These are phyloP conservation scores for Osmerus mordax DNA, from an alignment of 2,113 vertebrate species.

Conservation along the genomic window DNA sequence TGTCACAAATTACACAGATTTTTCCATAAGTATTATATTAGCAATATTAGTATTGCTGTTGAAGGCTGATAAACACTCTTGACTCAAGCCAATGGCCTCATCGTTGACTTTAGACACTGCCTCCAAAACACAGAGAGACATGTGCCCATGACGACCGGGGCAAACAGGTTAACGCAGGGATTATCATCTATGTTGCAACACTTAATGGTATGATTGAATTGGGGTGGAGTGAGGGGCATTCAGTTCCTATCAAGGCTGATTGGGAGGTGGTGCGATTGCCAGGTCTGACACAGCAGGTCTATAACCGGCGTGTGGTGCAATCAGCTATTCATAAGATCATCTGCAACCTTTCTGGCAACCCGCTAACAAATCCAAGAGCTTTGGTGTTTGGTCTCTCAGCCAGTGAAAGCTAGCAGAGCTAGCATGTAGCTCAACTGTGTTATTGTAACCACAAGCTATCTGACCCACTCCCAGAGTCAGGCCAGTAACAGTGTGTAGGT, in stretches of 20 bases:
- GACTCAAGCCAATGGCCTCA: neutral
- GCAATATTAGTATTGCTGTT: neutral
- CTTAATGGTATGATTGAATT: constrained; percentile 60
- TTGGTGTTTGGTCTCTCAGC: neutral
- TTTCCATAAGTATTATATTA: too few species aligned
- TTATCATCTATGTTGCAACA: constrained; percentile 59
- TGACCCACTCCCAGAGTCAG: constrained; percentile 12
- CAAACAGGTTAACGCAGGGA: constrained; percentile 32
- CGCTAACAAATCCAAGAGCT: neutral
- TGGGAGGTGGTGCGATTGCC: constrained; percentile 12
- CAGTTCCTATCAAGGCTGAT: constrained; percentile 36
- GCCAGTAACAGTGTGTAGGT: constrained; percentile 4
- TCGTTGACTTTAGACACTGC: constrained; percentile 9
- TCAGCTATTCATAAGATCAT: constrained; percentile 14
- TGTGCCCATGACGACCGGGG: constrained; percentile 45
- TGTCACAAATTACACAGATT: too few species aligned
- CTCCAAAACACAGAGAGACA: constrained; percentile 45
- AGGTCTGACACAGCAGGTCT: constrained; percentile 22
- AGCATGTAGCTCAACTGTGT: constrained; percentile 11
- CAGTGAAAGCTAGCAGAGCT: neutral
- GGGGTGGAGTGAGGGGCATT: constrained; percentile 40
- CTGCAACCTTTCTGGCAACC: constrained; percentile 13
- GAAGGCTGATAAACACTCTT: neutral
- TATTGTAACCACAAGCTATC: constrained; percentile 18
- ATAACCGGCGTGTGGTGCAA: constrained; percentile 9